These are phyloP conservation scores for Siniperca scherzeri DNA, from an alignment of 2,797 vertebrate genomes.

Conservation along the genomic window DNA sequence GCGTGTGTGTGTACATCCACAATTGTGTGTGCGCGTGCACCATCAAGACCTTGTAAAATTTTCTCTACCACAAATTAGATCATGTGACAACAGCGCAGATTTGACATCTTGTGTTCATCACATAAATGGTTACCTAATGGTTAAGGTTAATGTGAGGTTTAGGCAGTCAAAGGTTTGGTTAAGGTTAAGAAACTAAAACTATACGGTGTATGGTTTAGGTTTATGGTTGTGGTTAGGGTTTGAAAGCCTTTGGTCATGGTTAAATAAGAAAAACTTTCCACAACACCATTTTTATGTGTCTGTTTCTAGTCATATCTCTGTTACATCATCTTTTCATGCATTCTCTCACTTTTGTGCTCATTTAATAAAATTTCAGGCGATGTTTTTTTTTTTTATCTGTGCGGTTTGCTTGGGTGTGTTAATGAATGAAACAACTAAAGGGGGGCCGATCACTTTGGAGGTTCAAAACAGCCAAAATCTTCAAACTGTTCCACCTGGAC, in stretches of 20 bases:
- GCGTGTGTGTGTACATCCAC: conserved; percentile 56
- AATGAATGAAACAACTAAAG: conserved; percentile 50
- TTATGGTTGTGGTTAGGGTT: conserved; percentile 52
- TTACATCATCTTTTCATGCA: conserved; percentile 23
- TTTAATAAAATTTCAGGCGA: conserved; percentile 6
- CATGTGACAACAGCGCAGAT: conserved; percentile 21
- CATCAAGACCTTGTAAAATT: conserved; percentile 48
- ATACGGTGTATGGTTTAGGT: conserved; percentile 37
- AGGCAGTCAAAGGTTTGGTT: conserved; percentile 54
- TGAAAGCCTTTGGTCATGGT: conserved; percentile 51
- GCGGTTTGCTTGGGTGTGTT: conserved; percentile 48
- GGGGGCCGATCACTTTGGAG: conserved; percentile 36
- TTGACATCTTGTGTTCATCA: conserved; percentile 63
- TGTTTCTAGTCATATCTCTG: conserved; percentile 41
- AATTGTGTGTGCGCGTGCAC: conserved; percentile 50
- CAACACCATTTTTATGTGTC: conserved; percentile 46
- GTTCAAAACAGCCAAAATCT: conserved; percentile 50
- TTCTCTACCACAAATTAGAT: conserved; percentile 39
- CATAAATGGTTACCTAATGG: conserved; percentile 50
- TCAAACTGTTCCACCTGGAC: conserved; percentile 76
- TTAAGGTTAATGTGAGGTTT: conserved; percentile 51
- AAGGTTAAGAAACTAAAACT: conserved; percentile 48
- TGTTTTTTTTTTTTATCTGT: conserved; percentile 4
- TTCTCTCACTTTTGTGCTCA: conserved; percentile 2
- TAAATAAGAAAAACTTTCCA: conserved; percentile 49